Evolutionary conservation across 2,888 invertebrate genomes (phyloP).

Genomic region (Patella ulyssiponensis): DNA sequence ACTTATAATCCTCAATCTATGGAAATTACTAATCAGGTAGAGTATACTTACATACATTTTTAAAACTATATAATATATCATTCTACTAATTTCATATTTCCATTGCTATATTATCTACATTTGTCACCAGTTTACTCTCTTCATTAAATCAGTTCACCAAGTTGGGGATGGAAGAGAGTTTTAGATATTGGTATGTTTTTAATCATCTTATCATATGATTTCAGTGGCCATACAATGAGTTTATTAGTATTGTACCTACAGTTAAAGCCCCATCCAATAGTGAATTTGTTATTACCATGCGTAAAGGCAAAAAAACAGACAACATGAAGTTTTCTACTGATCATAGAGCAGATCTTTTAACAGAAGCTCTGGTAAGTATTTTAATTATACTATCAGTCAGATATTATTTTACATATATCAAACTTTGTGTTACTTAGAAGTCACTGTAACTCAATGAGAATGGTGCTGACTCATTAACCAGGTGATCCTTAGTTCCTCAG

Average conservation of each 20-base stretch:
- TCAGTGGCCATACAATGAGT: conserved; percentile 75
- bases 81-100: too few relatives aligned
- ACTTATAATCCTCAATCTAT: conserved; percentile 95
- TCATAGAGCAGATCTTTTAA: conserved; percentile 91
- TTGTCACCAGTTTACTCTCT: too few relatives aligned
- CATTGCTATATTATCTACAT: too few relatives aligned
- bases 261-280: conserved; percentile 69
- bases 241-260: conserved; percentile 72
- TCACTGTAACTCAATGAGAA: too few relatives aligned
- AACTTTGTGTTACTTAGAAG: not conserved
- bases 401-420: not conserved
- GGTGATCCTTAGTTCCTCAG: too few relatives aligned
- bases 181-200: too few relatives aligned
- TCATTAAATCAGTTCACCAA: too few relatives aligned
- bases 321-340: conserved; percentile 97
- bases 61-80: not conserved
- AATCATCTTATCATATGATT: conserved; percentile 31
- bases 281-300: conserved; percentile 80
- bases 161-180: too few relatives aligned
- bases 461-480: too few relatives aligned
- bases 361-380: conserved; percentile 82
- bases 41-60: not conserved
- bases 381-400: not conserved
- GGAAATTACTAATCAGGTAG: conserved; percentile 93
- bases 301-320: conserved; percentile 89